Evolutionary conservation across 2,113 vertebrate species (phyloP).

Genomic region (Cheirogaleus medius): DNA sequence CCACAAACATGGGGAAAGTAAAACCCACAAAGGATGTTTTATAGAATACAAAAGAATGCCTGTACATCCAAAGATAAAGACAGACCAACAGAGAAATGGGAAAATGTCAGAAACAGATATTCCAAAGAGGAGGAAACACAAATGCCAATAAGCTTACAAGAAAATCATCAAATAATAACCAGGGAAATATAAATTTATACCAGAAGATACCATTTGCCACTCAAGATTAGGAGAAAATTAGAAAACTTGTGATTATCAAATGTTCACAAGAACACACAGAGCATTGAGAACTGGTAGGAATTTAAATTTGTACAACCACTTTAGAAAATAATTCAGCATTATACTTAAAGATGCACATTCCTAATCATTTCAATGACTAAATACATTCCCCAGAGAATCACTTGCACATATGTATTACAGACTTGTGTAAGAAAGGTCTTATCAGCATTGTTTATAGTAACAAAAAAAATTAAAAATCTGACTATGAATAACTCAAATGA

Average conservation of each 20-base stretch:
- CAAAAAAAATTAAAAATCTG: background rate
- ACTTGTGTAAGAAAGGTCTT: background rate
- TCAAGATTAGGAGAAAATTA: background rate
- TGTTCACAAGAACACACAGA: background rate
- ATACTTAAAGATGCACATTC: background rate
- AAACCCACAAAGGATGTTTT: background rate
- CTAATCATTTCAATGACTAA: background rate
- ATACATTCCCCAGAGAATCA: background rate
- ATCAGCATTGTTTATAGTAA: background rate
- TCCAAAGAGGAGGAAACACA: background rate
- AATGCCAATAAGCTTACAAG: background rate
- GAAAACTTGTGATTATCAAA: background rate
- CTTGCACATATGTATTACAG: background rate
- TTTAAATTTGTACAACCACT: background rate
- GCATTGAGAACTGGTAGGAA: background rate
- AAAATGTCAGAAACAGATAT: background rate
- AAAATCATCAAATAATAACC: background rate
- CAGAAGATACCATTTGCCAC: background rate
- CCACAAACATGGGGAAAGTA: background rate
- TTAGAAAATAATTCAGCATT: background rate
- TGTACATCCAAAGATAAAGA: background rate
- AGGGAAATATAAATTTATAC: background rate
- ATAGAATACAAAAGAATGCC: background rate
- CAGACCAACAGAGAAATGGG: background rate
- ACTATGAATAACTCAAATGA: background rate